Conservation (phyloP, 2,797 vertebrate genomes). For the Coranthus polyacanthus region DNA sequence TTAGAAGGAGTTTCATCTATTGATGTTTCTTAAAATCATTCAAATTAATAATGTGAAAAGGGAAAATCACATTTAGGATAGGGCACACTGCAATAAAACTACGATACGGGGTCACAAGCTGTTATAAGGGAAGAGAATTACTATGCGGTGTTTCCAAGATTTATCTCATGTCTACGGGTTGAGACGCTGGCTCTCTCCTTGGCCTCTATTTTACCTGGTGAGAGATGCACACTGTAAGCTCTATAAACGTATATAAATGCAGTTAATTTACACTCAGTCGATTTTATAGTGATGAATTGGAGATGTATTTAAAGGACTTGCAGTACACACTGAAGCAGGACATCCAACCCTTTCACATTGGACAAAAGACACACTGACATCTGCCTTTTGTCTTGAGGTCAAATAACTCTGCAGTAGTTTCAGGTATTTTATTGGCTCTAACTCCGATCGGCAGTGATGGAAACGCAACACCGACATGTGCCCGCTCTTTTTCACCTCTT, state of each 20-base stretch:
- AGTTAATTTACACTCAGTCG: slow-evolving; percentile 34
- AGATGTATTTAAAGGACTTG: slow-evolving; percentile 7
- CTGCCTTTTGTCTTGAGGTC: no score
- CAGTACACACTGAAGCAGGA: slow-evolving; percentile 12
- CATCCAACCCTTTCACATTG: background rate
- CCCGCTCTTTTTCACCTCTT: no score
- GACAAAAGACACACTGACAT: no score
- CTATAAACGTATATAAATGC: slow-evolving; percentile 19
- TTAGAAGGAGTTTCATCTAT: no score
- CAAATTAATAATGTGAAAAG: no score
- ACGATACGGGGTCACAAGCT: background rate
- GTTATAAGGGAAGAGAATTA: slow-evolving; percentile 12
- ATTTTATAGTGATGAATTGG: slow-evolving; percentile 30
- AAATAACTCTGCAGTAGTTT: no score
- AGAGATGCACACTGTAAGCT: slow-evolving; percentile 17
- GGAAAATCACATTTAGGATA: no score
- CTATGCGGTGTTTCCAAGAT: slow-evolving; percentile 8
- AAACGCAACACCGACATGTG: no score
- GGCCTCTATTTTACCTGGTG: background rate
- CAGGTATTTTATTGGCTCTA: no score
- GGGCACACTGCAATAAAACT: no score
- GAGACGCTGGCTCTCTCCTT: slow-evolving; percentile 1
- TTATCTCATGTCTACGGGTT: background rate
- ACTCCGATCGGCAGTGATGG: no score
- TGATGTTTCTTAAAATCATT: no score